A percentile compares a stretch with the other conserved stretches of the same genome.
Conservation (phyloP, 1,140 invertebrate genomes). For the Drosophila triauraria region DNA sequence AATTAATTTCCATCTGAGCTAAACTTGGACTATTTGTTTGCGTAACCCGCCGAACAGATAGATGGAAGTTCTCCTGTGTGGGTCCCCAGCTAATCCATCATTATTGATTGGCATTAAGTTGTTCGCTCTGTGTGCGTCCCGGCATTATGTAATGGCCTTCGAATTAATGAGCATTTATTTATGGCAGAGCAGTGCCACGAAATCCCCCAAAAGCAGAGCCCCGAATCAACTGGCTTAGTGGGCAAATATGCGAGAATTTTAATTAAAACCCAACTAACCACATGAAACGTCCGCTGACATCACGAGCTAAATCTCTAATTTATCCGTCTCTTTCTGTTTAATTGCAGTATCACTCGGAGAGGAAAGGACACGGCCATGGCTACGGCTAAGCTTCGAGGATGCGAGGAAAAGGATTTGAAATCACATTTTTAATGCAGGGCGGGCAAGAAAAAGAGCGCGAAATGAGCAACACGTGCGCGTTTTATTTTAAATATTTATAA, state of each 20-base stretch:
- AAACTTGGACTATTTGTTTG: constrained; percentile 72
- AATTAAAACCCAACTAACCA: constrained; percentile 58
- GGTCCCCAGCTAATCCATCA: constrained; percentile 72
- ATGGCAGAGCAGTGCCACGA: constrained; percentile 29
- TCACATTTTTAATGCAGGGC: constrained; percentile 56
- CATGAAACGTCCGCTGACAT: constrained; percentile 30
- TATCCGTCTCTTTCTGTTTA: constrained; percentile 34
- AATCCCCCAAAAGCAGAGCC: constrained; percentile 17
- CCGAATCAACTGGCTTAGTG: constrained; percentile 39
- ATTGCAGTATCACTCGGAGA: constrained; percentile 52
- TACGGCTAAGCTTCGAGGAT: constrained; percentile 26
- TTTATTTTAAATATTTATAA: constrained; percentile 78
- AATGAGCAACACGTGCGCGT: constrained; percentile 77
- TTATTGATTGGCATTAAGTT: constrained; percentile 79
- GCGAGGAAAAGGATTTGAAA: constrained; percentile 68
- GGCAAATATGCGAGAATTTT: constrained; percentile 50
- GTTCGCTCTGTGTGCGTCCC: constrained; percentile 20
- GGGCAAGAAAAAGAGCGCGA: constrained; percentile 27
- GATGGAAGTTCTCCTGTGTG: constrained; percentile 30
- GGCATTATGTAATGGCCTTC: constrained; percentile 61
- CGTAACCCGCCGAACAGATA: constrained; percentile 21
- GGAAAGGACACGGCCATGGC: constrained; percentile 27
- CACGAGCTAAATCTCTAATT: constrained; percentile 13
- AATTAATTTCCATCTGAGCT: constrained; percentile 65
- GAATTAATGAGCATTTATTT: constrained; percentile 72